Base-by-base conservation (phyloP, 2,888 invertebrate species). In the Aspidiotus rigidus region DNA sequence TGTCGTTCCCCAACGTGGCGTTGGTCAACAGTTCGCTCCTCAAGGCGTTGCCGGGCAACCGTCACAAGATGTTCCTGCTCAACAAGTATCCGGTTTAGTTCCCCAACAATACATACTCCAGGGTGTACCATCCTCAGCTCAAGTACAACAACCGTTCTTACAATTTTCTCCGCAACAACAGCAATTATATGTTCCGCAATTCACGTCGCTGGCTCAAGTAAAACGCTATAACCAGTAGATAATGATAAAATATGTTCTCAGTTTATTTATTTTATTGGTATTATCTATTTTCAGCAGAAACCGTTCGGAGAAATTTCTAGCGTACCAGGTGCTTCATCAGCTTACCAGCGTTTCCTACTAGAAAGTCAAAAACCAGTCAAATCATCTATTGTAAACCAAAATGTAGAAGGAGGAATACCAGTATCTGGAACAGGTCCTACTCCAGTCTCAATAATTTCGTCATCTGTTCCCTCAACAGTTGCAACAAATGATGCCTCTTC, bases 141-240 rank as follows among this genome's bases (percentile, higher is more conserved):
- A 28, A 28, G 28, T 28, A 28, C 28, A 28, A 28, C 28, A 28
- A 28, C 28, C 28, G 28, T 28, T 28, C 40, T 66, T 71, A 10
- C 53, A 60, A 56, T 64, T 70, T 49, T 42, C 71, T 41, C 72
- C 56, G 13, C 55, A 64, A 44, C 71, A 70, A 15, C 69, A 59
- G 15, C 16, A 39, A 39, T 11, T 9, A 2, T 28, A 17, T 17
- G 60, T 64, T 16, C 64, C 42, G n/a, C 69, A 61, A 13, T 60
- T 42, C 9, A 69, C 42, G 39, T 13, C 49, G 16, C 70, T 56
- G 56, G 15, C 49, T 16, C 70, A 70, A 15, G 28, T 28, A 49
- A 16, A 61, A 7, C 42, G 15, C 15, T 44, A 62, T 8, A 62
- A 42, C 42, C 71, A 49, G 41, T 57, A 28, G 28, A 28, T 5